Evolutionary conservation across 2,113 vertebrate genomes (phyloP), one percentile per base, ranked within the genome.

Genomic region (Scomber scombrus): DNA sequence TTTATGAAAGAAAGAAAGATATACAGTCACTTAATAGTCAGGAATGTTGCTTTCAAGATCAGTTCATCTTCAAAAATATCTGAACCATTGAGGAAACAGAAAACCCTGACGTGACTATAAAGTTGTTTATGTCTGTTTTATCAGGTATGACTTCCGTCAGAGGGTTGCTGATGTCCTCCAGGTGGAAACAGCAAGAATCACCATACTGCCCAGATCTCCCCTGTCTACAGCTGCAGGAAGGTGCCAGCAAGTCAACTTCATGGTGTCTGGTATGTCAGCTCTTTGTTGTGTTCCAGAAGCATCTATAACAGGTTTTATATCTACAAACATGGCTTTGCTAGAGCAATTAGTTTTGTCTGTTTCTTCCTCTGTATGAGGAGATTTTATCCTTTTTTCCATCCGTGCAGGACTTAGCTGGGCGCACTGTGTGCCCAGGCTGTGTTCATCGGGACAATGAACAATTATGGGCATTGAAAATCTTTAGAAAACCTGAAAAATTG

Each of bases 121-220:
- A 67, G 16, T 11, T 15, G 0, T 14, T 54, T 4, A 2, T 58
- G 13, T 76, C 18, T 77, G 49, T n/a, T 70, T 57, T 46, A 58
- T 31, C 71, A 96, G 95, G 52, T 93, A 72, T 80, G 93, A 94
- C 60, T 95, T 96, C 84, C 93, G 95, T 19, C 87, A 4, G 1
- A 92, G 88, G 54, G 94, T 95, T 23, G 90, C 94, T 15, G 14
- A 64, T 1, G 88, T 91, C 40, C 75, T 95, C n/a, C 7, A 51
- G 26, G 1, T 93, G 40, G 23, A 75, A 2, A 46, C 52, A 0
- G 86, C 88, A 14, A 89, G 87, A 82, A 62, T 96, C 47, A 95
- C 92, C 21, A 91, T 96, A 84, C 85, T 95, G 62, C 75, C 93
- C 0, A 50, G 21, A 13, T 87, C 87, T 19, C 89, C 92, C 11